phyloP scores from a whole-genome alignment of 1,140 invertebrate species.

The Holotrichia oblita region DNA sequence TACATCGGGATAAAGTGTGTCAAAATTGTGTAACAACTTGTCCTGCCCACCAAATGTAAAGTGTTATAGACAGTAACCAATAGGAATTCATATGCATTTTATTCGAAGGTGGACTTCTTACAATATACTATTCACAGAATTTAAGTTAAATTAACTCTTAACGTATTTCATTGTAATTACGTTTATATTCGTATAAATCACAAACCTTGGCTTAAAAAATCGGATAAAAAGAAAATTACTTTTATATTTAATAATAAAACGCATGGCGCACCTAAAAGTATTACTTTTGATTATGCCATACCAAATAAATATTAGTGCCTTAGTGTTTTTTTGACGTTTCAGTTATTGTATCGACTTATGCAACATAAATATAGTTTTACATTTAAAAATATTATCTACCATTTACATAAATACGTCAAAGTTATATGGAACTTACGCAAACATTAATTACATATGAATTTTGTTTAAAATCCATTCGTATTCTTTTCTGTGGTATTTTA shows the following conservation, averaged over 20 bases:
- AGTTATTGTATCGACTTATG: no score
- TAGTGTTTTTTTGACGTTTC: no score
- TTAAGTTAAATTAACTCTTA: slow-evolving; percentile 10
- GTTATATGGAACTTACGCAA: no score
- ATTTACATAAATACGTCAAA: no score
- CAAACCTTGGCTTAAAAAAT: no score
- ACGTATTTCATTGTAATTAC: slow-evolving; percentile 1
- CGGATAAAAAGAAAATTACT: neutral
- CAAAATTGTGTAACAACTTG: slow-evolving; percentile 35
- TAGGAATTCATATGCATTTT: neutral
- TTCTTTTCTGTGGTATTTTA: no score
- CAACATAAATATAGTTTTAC: no score
- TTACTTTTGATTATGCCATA: no score
- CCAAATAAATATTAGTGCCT: no score
- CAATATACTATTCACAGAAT: slow-evolving; percentile 1
- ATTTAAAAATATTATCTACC: no score
- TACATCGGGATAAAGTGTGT: slow-evolving; percentile 19
- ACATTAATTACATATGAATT: no score
- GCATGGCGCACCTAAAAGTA: neutral
- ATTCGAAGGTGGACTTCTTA: slow-evolving; percentile 23
- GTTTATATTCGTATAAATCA: neutral
- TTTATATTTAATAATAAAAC: neutral
- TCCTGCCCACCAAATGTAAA: slow-evolving; percentile 27
- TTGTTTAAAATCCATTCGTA: no score
- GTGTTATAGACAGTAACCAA: slow-evolving; percentile 13